phyloP scores from a whole-genome alignment of 2,113 vertebrate species.

The Chinchilla lanigera region DNA sequence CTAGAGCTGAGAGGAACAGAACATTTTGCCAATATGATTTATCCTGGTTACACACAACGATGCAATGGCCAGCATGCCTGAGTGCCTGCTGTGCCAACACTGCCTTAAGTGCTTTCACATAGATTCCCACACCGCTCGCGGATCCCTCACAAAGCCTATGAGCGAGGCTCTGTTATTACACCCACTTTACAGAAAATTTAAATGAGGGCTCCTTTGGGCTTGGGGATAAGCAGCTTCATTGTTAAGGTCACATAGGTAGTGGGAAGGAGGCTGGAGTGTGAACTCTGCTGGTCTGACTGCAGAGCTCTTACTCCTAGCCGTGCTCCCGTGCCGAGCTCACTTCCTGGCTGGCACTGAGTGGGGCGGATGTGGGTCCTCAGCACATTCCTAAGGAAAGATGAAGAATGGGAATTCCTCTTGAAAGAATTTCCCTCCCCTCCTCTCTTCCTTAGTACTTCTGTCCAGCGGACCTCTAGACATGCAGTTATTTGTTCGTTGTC shows the following conservation, averaged over 20 bases:
- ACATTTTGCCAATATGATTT: constrained; percentile 40
- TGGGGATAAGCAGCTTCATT: not conserved
- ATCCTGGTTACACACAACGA: not conserved
- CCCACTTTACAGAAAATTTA: constrained; percentile 43
- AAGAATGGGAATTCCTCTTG: not conserved
- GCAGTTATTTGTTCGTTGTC: not conserved
- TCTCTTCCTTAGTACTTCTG: not conserved
- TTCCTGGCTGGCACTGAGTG: not conserved
- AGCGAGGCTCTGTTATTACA: not conserved
- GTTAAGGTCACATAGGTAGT: constrained; percentile 9
- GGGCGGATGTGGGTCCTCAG: not conserved
- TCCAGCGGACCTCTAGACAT: not conserved
- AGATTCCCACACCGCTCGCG: not conserved
- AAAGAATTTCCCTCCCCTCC: no score
- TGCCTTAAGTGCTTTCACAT: not conserved
- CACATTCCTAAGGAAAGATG: constrained; percentile 4
- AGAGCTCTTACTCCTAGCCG: not conserved
- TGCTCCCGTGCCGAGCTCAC: not conserved
- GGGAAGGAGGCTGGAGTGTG: not conserved
- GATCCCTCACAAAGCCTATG: not conserved
- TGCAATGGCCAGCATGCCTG: not conserved
- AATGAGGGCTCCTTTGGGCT: not conserved
- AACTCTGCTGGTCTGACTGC: not conserved
- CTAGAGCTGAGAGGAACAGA: not conserved
- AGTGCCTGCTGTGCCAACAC: not conserved